Evolutionary conservation across 2,888 invertebrate species (phyloP).

Genomic region (Cephus sareptanus): DNA sequence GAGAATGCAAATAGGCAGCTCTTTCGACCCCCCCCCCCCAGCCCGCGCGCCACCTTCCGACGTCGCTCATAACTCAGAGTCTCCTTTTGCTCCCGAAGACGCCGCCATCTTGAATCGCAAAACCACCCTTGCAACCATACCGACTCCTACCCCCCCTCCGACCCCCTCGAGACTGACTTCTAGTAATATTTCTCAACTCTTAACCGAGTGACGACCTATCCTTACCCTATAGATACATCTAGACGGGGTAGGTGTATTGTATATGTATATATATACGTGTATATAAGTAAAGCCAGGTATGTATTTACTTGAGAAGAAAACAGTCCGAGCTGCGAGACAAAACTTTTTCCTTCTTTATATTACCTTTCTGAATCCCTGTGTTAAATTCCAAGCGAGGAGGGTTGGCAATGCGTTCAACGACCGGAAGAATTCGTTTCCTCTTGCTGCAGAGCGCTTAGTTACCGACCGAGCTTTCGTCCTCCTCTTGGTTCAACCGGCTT

Average conservation of each 20-base stretch:
- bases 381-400: neutral
- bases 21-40: slow-evolving; percentile 7
- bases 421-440: slow-evolving; percentile 5
- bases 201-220: no score
- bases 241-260: no score
- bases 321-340: no score
- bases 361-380: neutral
- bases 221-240: no score
- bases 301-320: no score
- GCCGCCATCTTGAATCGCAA: slow-evolving; percentile 5
- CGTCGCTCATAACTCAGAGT: slow-evolving; percentile 17
- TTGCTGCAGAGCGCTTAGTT: neutral
- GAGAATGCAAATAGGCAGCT: slow-evolving; percentile 43
- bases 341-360: neutral
- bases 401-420: neutral
- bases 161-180: no score
- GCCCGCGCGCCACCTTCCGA: slow-evolving; percentile 7
- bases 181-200: no score
- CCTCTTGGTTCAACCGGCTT: no score
- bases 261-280: neutral
- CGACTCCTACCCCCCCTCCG: no score
- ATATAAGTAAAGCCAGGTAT: slow-evolving; percentile 6
- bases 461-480: neutral
- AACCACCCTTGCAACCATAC: no score
- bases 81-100: slow-evolving; percentile 13